Evolutionary conservation across 2,888 invertebrate species (phyloP), one percentile per base, ranked within the genome.

Genomic region (Pantelozetes paolii): DNA sequence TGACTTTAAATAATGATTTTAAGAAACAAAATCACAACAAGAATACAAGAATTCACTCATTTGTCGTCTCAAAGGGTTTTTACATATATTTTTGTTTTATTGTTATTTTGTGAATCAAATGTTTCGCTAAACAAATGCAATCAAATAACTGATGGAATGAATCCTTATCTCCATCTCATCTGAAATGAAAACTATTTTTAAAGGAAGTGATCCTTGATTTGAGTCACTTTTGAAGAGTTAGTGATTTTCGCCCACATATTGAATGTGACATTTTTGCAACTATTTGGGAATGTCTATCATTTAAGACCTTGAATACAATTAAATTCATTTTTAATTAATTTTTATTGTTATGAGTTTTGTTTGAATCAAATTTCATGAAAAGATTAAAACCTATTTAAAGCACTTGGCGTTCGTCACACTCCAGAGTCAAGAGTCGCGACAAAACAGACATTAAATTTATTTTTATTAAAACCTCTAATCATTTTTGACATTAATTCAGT

Each of bases 351-450:
- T n/a, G 50, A n/a, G 23, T 59, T 15, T 59, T 30, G 23, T 20
- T 54, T 26, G 54, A 26, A 54, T 26, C 26, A 20, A 23, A 54
- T 54, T 54, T 20, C 54, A 45, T 13, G 15, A 9, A 30, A 28
- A 59, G 28, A 59, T 15, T 5, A 20, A 3, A 50, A 1, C 20
- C 1, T 50, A 50, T 50, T n/a, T 50, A 5, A 20, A 50, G 45
- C 15, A 18, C 20, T 50, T 50, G 18, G 20, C 50, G 18, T 50
- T 50, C 50, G n/a, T 50, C 50, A 50, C 50, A n/a, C 50, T 50
- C 50, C 5, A 20, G 20, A n/a, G 50, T 50, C 50, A 20, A 50
- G 50, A 50, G 50, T 50, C 50, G n/a, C n/a, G 50, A 50, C 50
- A 6, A 11, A 36, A n/a, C 6, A 11, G n/a, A 50, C 50, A 5